These are phyloP conservation scores for Distichodus sexfasciatus DNA, from an alignment of 2,797 vertebrate genomes.

Conservation along the genomic window DNA sequence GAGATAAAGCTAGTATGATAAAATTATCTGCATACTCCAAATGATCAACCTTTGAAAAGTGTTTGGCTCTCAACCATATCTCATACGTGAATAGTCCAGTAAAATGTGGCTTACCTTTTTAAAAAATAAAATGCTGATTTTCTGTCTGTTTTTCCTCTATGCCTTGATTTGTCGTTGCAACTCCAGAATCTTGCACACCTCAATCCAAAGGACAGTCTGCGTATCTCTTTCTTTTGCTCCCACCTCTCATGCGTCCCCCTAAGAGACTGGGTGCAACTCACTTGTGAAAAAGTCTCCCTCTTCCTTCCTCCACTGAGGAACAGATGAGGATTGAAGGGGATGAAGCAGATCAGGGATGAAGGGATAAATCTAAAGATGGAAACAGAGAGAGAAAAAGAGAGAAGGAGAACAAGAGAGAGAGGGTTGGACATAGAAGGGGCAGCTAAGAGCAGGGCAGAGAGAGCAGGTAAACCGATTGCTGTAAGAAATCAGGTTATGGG, in stretches of 20 bases:
- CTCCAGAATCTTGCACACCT: constrained; percentile 44
- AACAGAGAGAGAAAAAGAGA: constrained; percentile 50
- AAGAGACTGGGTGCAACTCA: constrained; percentile 61
- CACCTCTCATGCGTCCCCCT: constrained; percentile 54
- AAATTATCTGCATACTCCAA: too few relatives aligned
- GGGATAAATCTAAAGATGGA: constrained; percentile 78
- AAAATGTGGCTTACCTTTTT: constrained; percentile 59
- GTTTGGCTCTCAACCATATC: neutral
- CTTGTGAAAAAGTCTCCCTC: constrained; percentile 68
- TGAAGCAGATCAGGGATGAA: constrained; percentile 82
- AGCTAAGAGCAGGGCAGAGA: constrained; percentile 22
- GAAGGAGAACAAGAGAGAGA: constrained; percentile 21
- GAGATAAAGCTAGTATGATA: too few relatives aligned
- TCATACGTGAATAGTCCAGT: neutral
- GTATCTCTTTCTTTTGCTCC: constrained; percentile 28
- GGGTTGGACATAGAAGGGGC: constrained; percentile 35
- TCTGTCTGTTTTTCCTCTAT: constrained; percentile 44
- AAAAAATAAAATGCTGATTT: constrained; percentile 26
- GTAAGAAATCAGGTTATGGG: constrained; percentile 69
- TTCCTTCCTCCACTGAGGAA: constrained; percentile 59
- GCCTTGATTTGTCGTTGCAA: constrained; percentile 37
- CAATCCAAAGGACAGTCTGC: constrained; percentile 49
- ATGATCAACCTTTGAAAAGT: too few relatives aligned
- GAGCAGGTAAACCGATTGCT: constrained; percentile 63
- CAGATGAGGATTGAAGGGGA: constrained; percentile 78